Percentiles rank a stretch among this genome's conserved stretches.
Evolutionary conservation across 2,113 vertebrate species (phyloP).

Genomic region (Macrotus californicus): DNA sequence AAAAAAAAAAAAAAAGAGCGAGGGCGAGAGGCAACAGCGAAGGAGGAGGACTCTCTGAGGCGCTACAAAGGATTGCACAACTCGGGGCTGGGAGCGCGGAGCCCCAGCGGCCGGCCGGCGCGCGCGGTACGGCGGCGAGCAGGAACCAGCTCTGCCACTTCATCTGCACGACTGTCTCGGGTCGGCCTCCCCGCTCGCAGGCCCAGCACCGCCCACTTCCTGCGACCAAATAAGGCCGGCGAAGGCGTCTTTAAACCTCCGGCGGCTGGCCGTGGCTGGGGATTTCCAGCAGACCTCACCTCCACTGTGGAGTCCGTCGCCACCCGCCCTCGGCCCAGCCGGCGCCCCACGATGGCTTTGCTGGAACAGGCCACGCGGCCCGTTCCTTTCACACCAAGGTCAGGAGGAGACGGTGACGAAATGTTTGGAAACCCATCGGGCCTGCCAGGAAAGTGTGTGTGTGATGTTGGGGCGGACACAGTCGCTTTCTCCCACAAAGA

Average conservation of each 20-base stretch:
- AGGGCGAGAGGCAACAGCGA: constrained; percentile 63
- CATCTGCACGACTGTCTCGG: constrained; percentile 74
- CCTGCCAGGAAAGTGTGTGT: constrained; percentile 73
- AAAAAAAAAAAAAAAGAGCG: constrained; percentile 53
- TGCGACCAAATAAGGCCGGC: constrained; percentile 74
- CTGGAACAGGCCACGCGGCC: constrained; percentile 51
- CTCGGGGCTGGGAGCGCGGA: constrained; percentile 60
- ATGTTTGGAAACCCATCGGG: constrained; percentile 72
- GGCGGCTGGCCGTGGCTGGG: constrained; percentile 50
- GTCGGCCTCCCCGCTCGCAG: constrained; percentile 56
- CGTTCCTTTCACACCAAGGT: constrained; percentile 68
- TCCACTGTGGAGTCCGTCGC: not conserved
- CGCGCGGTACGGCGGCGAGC: constrained; percentile 56
- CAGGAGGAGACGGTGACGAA: constrained; percentile 74
- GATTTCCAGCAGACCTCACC: constrained; percentile 73
- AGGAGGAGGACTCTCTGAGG: constrained; percentile 68
- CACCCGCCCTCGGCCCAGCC: constrained; percentile 25
- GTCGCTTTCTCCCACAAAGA: constrained; percentile 57
- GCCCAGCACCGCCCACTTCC: constrained; percentile 76
- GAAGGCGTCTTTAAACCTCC: constrained; percentile 63
- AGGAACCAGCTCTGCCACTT: constrained; percentile 77
- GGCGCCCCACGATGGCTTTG: constrained; percentile 45
- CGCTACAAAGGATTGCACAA: constrained; percentile 78
- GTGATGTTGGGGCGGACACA: constrained; percentile 39
- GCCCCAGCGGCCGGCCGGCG: constrained; percentile 60